These are phyloP conservation scores for Eulithis prunata DNA, from an alignment of 2,888 invertebrate genomes.

Conservation along the genomic window DNA sequence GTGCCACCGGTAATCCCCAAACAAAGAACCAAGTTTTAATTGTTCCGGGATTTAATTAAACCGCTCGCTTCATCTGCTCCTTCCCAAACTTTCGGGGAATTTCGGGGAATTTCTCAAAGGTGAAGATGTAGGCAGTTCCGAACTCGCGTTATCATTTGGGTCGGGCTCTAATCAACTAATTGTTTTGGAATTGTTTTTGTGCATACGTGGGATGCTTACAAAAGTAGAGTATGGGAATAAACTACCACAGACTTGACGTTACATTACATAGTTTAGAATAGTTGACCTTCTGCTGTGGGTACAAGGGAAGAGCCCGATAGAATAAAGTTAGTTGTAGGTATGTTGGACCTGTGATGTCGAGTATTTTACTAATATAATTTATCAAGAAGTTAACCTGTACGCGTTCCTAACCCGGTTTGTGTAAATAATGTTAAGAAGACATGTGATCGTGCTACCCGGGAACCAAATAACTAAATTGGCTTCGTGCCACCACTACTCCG, in stretches of 20 bases:
- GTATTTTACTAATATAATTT: too few relatives aligned
- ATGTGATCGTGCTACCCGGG: too few relatives aligned
- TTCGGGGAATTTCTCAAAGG: constrained; percentile 30
- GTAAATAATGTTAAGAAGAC: too few relatives aligned
- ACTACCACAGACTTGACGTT: background rate
- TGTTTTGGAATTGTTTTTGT: constrained; percentile 21
- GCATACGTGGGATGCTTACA: background rate
- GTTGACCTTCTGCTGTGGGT: too few relatives aligned
- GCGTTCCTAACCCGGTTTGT: too few relatives aligned
- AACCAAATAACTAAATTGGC: too few relatives aligned
- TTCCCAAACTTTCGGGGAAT: constrained; percentile 21
- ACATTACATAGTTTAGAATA: too few relatives aligned
- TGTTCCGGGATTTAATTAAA: constrained; percentile 45
- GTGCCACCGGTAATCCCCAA: constrained; percentile 27
- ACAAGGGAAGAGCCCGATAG: too few relatives aligned
- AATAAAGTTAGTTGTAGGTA: too few relatives aligned
- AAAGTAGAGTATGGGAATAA: background rate
- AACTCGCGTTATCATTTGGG: constrained; percentile 33
- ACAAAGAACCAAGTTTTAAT: constrained; percentile 44
- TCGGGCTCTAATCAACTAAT: constrained; percentile 25
- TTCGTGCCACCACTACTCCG: too few relatives aligned
- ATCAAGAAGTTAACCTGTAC: too few relatives aligned
- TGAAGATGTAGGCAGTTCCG: constrained; percentile 29
- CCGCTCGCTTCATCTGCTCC: constrained; percentile 38
- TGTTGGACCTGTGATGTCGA: too few relatives aligned